Base-by-base conservation (phyloP, 2,113 vertebrate species). In the Bubo scandiacus region DNA sequence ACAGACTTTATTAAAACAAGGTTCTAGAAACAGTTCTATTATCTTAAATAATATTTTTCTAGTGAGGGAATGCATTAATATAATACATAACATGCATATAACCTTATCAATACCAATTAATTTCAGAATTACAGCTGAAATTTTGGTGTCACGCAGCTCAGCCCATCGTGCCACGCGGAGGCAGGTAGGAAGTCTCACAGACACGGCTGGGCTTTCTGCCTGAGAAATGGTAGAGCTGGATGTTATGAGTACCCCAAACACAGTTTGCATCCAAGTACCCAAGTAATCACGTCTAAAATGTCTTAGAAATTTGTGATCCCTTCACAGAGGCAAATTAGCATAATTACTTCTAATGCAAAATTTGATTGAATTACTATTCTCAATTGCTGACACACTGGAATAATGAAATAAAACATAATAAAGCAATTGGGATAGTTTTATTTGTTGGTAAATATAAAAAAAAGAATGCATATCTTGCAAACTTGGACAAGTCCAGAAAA, bases 31-130 rank as follows among this genome's bases (percentile, higher is more conserved):
- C 47, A 47, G 32, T 14, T 61, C 59, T 94, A 8, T 88, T 74
- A 45, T 80, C 86, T 94, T 65, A 42, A 85, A 91, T 75, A 88
- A 95, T 83, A 89, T 89, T 96, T 96, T 81, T 55, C 78, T 22
- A 86, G 32, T 5, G 40, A 57, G 15, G 81, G 63, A 75, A 62
- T 20, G 67, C 63, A 36, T 86, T 67, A 14, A 62, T 90, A 27
- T 42, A 85, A 55, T 55, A 18, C 45, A 15, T 30, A 47, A 74
- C 23, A 2, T 30, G n/a, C 34, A 11, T n/a, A 26, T 20, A 72
- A 36, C 52, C 47, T 85, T 91, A 94, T 87, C 66, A 23, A 20
- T 91, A 43, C 36, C 32, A 62, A 66, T 95, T 88, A 52, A 89
- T 90, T 93, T 88, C 81, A 86, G 61, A 79, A 73, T 71, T 79